Evolutionary conservation across 1,140 invertebrate species (phyloP), one percentile per base, ranked within the genome.

Genomic region (Drosophila busckii): DNA sequence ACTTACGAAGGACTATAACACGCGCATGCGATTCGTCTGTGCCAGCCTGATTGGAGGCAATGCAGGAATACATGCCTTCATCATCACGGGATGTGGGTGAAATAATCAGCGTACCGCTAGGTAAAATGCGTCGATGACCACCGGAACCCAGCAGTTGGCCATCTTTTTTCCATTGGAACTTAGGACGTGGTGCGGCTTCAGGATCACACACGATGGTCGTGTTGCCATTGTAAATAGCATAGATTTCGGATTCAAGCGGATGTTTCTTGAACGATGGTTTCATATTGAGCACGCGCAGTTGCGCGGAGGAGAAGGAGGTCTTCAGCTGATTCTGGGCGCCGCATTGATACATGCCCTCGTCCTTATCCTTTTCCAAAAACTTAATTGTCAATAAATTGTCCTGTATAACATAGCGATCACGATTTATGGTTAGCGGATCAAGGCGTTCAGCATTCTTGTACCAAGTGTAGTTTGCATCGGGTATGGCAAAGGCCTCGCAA

Each of bases 271-370:
- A 99, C 1, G 94, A 94, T 13, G 97, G 97, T 75, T 92, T 92
- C 59, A 98, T 90, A 15, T 94, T 92, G 17, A 97, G 89, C 32
- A 99, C 94, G 83, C 96, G 89, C 2, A 99, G 88, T 73, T 99
- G 96, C 0, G 93, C 97, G 5, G 96, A 95, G 0, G 95, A 96
- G 87, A 94, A 97, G 17, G 90, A 92, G 0, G 93, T 92, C 75
- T 95, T 97, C 3, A 98, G 89, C 44, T 96, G 93, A 90, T 99
- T 99, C 54, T 89, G 91, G 0, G 97, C 97, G 75, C 92, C 90
- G 87, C 98, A 99, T 75, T 98, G 97, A 88, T 96, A 99, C 95
- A 98, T 98, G n/a, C 94, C 97, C 49, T 93, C 91, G 89, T 99
- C 97, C 70, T 91, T 89, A 55, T 93, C 91, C 45, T 92, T 90